phyloP scores from a whole-genome alignment of 2,888 invertebrate genomes.

The Poecilus cupreus region DNA sequence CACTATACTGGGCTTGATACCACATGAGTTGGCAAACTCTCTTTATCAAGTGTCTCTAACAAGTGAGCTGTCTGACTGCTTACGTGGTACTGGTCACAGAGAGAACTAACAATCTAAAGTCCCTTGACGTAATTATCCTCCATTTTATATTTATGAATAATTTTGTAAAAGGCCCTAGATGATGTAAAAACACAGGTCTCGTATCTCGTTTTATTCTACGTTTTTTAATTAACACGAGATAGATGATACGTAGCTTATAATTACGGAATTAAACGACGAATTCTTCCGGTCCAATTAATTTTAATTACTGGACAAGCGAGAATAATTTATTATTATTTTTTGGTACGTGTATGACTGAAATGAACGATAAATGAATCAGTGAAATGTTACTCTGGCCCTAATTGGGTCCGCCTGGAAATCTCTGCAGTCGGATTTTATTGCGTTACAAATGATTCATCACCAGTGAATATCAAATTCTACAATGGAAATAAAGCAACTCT shows the following conservation, averaged over 20 bases:
- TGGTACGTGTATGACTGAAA: constrained; percentile 36
- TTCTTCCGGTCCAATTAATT: constrained; percentile 52
- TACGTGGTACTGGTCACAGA: neutral
- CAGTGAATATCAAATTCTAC: constrained; percentile 22
- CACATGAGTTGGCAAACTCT: no score
- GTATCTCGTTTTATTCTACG: constrained; percentile 28
- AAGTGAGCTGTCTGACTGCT: neutral
- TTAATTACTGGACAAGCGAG: constrained; percentile 48
- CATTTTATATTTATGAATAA: constrained; percentile 47
- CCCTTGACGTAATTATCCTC: constrained; percentile 20
- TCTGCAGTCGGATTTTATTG: constrained; percentile 29
- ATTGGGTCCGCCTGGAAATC: constrained; percentile 30
- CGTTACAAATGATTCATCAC: constrained; percentile 33
- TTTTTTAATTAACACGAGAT: constrained; percentile 53
- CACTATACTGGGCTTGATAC: no score
- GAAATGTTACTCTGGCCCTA: constrained; percentile 19
- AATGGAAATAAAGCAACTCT: neutral
- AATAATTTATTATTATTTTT: constrained; percentile 52
- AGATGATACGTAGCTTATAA: constrained; percentile 52
- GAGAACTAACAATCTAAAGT: constrained; percentile 1
- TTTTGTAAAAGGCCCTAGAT: neutral
- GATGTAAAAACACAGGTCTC: constrained; percentile 14
- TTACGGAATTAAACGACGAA: constrained; percentile 49
- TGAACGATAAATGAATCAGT: constrained; percentile 27
- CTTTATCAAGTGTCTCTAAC: no score